Evolutionary conservation across 2,888 invertebrate genomes (phyloP).

Genomic region (Agriopis aurantiaria): DNA sequence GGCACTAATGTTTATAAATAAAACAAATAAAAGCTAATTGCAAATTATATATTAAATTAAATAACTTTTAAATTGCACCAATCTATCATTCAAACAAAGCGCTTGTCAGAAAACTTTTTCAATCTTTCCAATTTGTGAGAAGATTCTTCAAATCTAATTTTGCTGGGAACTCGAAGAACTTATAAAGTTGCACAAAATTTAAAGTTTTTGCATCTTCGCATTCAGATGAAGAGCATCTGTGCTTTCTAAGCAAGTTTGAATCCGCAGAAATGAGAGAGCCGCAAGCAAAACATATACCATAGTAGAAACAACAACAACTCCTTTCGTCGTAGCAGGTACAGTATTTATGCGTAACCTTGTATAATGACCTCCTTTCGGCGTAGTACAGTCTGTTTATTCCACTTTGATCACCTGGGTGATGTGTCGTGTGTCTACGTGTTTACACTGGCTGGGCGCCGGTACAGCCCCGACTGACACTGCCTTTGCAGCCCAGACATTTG

Average conservation of each 20-base stretch:
- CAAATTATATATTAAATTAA: not conserved
- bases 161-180: constrained; percentile 8
- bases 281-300: not conserved
- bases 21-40: not conserved
- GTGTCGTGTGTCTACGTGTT: no score
- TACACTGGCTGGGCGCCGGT: no score
- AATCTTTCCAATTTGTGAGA: constrained; percentile 32
- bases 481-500: no score
- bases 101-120: constrained; percentile 45
- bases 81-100: constrained; percentile 43
- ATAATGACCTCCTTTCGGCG: no score
- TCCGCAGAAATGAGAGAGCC: not conserved
- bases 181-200: constrained; percentile 26
- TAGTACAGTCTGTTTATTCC: no score
- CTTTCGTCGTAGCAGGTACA: no score
- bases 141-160: constrained; percentile 31
- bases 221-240: constrained; percentile 15
- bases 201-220: constrained; percentile 2
- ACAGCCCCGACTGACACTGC: no score
- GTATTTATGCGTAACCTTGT: no score
- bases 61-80: constrained; percentile 25
- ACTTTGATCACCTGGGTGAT: no score
- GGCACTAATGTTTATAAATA: no score
- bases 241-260: not conserved
- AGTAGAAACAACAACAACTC: no score